These are phyloP conservation scores for Emydoidea blandingii DNA, from an alignment of 2,797 vertebrate genomes.

Conservation along the genomic window DNA sequence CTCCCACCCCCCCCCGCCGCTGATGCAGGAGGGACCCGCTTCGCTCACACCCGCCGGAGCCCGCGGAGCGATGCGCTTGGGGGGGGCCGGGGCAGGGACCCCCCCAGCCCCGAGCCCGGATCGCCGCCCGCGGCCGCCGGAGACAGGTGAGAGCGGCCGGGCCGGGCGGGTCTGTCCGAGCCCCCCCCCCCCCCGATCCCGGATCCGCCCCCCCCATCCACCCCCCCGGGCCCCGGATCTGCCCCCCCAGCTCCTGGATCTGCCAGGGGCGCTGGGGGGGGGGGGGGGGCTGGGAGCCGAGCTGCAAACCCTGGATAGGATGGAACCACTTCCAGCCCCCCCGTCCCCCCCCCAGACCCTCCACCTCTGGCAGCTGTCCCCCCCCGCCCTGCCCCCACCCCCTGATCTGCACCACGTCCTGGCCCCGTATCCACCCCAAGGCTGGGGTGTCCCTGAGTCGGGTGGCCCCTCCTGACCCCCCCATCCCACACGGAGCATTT, in stretches of 20 bases:
- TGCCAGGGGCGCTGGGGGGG: neutral
- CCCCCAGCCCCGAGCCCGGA: neutral
- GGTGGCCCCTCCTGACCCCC: neutral
- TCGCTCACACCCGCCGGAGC: neutral
- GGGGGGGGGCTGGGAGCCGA: no score
- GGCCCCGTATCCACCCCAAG: no score
- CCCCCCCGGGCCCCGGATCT: neutral
- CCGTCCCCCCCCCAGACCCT: no score
- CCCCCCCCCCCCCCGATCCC: neutral
- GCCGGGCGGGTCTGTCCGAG: neutral
- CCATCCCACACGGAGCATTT: neutral
- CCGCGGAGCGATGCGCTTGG: neutral
- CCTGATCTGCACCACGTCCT: no score
- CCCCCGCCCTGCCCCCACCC: neutral
- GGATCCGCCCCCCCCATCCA: neutral
- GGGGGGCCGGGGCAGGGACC: neutral
- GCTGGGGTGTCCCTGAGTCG: neutral
- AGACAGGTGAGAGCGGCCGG: constrained; percentile 4
- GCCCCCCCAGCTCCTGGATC: neutral
- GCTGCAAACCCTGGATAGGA: no score
- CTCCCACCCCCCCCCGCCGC: neutral
- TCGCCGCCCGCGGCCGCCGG: no score
- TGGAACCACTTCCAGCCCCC: no score
- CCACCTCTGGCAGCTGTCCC: neutral
- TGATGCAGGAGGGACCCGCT: neutral